These are phyloP conservation scores for Serrognathus titanus DNA, from an alignment of 2,888 invertebrate genomes.

Conservation along the genomic window DNA sequence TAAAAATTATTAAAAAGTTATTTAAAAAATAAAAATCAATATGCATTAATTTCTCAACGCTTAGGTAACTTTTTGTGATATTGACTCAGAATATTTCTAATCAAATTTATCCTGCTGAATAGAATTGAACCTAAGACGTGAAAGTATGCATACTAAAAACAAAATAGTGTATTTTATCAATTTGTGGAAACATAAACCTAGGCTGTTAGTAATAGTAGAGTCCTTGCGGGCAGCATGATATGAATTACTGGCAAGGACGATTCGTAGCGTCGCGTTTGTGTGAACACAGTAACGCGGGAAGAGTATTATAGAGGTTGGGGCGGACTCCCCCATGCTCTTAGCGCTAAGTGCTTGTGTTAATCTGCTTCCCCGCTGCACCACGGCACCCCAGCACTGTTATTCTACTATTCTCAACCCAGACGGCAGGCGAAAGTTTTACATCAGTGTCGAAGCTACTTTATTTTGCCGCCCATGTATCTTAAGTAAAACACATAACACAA, in stretches of 20 bases:
- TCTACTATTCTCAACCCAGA: constrained; percentile 31
- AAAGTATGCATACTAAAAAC: too few species aligned
- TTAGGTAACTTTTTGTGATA: too few species aligned
- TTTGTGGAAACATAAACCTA: too few species aligned
- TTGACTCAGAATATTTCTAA: too few species aligned
- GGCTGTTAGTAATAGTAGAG: too few species aligned
- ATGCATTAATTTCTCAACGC: too few species aligned
- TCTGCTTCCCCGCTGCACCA: constrained; percentile 35
- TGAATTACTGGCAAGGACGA: neutral
- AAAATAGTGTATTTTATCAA: too few species aligned
- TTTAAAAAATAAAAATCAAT: too few species aligned
- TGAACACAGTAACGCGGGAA: constrained; percentile 1
- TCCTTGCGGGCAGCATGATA: too few species aligned
- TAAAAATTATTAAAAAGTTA: too few species aligned
- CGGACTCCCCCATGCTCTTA: constrained; percentile 40
- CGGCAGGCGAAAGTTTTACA: constrained; percentile 21
- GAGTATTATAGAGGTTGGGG: constrained; percentile 10
- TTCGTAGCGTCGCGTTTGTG: neutral
- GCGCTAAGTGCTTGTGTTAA: constrained; percentile 46
- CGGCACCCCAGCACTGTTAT: constrained; percentile 41
- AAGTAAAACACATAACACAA: neutral
- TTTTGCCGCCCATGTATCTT: neutral
- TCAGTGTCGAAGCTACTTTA: constrained; percentile 19
- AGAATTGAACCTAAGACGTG: too few species aligned
- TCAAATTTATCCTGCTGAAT: too few species aligned